Base-by-base conservation (phyloP, 53 echinoderm and acorn worm genomes). In the Antedon mediterranea region DNA sequence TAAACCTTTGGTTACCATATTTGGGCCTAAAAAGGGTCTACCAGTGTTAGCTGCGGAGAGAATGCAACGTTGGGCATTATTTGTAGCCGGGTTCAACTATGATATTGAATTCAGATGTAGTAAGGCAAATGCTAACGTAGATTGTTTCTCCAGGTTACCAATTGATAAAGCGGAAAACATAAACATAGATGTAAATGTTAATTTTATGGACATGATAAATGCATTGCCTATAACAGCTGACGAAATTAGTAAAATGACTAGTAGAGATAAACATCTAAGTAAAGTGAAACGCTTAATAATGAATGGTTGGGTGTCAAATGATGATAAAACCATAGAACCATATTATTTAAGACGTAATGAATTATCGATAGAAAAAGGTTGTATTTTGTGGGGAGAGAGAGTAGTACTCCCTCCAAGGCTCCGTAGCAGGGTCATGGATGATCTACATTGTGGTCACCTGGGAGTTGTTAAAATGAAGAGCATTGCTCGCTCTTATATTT, bases 101-200 rank as follows among this genome's bases (percentile, higher is more conserved):
- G 71, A 71, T 20, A 79, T 79, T 31, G 79, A 79, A 79, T 70
- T 71, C 28, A 29, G 71, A 34, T 14, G 0, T 3, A 77, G 74
- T 28, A 74, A 32, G 74, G 74, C 31, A 74, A 74, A 74, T 74
- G 31, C 33, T 28, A 33, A 74, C 29, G 15, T 74, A 79, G 87
- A 87, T 71, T 87, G 87, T 37, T 34, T 87, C 28, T 87, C 84
- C 2, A 84, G 84, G 34, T 71, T 83, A 34, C 77, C 87, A 20
- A 77, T 41, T 33, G 37, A 77, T 33, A 33, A 33, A 32, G 5
- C 74, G 3, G 32, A 74, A 2, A 30, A 74, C 4, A 30, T 72
- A 72, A 33, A 77, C 29, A 15, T 37, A 43, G 78, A 77, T 30
- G 78, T 43, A 15, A 77, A 77, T 37, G 27, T 33, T 37, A 77